phyloP scores from a whole-genome alignment of 2,113 vertebrate species.

The Myrmophylax atrothorax region DNA sequence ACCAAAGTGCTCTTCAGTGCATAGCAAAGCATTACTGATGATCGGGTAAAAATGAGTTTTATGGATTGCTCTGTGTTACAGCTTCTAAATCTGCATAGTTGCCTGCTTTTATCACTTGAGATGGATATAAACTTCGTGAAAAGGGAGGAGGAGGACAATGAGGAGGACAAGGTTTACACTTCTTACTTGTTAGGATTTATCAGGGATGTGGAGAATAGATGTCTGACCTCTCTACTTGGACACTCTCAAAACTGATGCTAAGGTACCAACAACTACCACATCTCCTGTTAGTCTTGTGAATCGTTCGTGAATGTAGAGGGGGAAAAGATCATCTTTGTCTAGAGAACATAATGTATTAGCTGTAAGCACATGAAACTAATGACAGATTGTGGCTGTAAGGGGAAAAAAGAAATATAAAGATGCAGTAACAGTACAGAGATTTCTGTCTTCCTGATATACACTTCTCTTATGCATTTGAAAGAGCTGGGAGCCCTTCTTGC shows the following conservation, averaged over 20 bases:
- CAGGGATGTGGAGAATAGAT: not conserved
- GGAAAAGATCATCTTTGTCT: not conserved
- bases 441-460: not conserved
- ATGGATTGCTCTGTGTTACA: not conserved
- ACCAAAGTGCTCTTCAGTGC: not conserved
- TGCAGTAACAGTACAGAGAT: not conserved
- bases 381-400: not conserved
- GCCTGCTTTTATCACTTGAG: not conserved
- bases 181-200: not conserved
- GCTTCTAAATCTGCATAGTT: not conserved
- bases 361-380: not conserved
- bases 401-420: not conserved
- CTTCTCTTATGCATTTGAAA: not conserved
- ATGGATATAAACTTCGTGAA: not conserved
- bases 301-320: fast-evolving
- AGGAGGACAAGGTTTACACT: not conserved
- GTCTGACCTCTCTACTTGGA: not conserved
- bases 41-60: not conserved
- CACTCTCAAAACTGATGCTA: not conserved
- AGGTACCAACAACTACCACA: not conserved
- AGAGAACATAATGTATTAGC: not conserved
- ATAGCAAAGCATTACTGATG: not conserved
- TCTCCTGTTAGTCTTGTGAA: not conserved
- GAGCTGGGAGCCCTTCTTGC: not conserved
- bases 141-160: not conserved